Percentiles rank a stretch among this genome's conserved stretches.
phyloP scores from a whole-genome alignment of 2,113 vertebrate species.

The Oryzias woworae region DNA sequence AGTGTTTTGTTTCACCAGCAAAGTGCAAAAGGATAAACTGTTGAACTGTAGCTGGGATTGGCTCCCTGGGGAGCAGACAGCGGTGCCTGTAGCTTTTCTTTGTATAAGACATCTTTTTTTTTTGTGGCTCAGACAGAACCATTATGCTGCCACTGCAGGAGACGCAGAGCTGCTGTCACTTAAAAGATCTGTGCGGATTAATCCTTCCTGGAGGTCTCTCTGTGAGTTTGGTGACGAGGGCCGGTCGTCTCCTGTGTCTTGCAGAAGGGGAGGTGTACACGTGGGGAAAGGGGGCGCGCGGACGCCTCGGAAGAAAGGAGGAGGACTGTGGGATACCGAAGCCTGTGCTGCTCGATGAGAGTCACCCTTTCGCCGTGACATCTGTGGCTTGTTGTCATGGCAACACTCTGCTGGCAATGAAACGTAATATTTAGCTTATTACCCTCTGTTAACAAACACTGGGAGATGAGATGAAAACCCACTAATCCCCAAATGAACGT shows the following conservation, averaged over 20 bases:
- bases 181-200: conserved; percentile 47
- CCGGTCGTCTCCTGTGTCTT: conserved; percentile 13
- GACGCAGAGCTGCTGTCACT: conserved; percentile 31
- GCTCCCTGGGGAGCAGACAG: conserved; percentile 44
- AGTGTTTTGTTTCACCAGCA: conserved; percentile 22
- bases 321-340: conserved; percentile 86
- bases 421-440: conserved; percentile 85
- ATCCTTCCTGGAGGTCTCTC: conserved; percentile 9
- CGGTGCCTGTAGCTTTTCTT: conserved; percentile 41
- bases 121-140: conserved; percentile 23
- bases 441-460: conserved; percentile 52
- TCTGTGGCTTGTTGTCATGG: conserved; percentile 98
- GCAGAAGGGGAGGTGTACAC: conserved; percentile 93
- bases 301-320: conserved; percentile 91
- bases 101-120: conserved; percentile 55
- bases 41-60: conserved; percentile 39
- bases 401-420: conserved; percentile 93
- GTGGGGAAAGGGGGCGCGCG: conserved; percentile 96
- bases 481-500: conserved; percentile 43
- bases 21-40: conserved; percentile 45
- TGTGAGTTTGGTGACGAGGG: conserved; percentile 24
- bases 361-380: conserved; percentile 86
- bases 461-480: conserved; percentile 40
- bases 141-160: conserved; percentile 48
- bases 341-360: conserved; percentile 89